Evolutionary conservation across 1,140 invertebrate genomes (phyloP), one percentile per base, ranked within the genome.

Genomic region (Panulirus ornatus): DNA sequence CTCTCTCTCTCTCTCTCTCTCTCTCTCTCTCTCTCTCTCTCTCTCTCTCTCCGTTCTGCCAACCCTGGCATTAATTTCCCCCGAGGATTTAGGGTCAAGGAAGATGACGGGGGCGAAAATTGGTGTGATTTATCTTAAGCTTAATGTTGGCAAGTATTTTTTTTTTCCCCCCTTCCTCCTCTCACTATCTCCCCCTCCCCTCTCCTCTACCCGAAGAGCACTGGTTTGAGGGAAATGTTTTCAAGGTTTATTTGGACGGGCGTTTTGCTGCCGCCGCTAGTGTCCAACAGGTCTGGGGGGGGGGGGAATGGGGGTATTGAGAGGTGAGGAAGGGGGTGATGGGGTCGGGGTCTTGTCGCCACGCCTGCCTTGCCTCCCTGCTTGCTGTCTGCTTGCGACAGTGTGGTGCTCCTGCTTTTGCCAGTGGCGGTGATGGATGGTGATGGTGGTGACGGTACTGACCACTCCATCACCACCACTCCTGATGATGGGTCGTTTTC

Each of bases 21-120:
- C 70, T 27, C 40, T 85, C 83, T 47, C 8, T 44, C 34, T 22
- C 22, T 30, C 36, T n/a, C 42, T 75, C 22, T 51, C 83, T 85
- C 36, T 47, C 44, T 22, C 81, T 66, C 81, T 84, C 81, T 36
- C 30, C 44, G 30, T 44, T 42, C 75, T 78, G 75, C 75, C 81
- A 84, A 70, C 34, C 81, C 58, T 84, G n/a, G 63, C 81, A 84
- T 84, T 83, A 84, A 84, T 84, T 84, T 84, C 81, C 81, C 81
- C 81, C 42, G 58, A 84, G 84, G 71, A 85, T 75, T 85, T 85
- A 85, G 70, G 84, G 84, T 85, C 84, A 85, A 75, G 84, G 71
- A 71, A 75, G 84, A 85, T 47, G 71, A 75, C 66, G 70, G 70
- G 36, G 51, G 30, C 36, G 44, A 85, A 85, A 85, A 75, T 85